Percentiles rank a stretch among this genome's conserved stretches.
phyloP scores from a whole-genome alignment of 2,888 invertebrate genomes.

The Monoplex corrugatus region DNA sequence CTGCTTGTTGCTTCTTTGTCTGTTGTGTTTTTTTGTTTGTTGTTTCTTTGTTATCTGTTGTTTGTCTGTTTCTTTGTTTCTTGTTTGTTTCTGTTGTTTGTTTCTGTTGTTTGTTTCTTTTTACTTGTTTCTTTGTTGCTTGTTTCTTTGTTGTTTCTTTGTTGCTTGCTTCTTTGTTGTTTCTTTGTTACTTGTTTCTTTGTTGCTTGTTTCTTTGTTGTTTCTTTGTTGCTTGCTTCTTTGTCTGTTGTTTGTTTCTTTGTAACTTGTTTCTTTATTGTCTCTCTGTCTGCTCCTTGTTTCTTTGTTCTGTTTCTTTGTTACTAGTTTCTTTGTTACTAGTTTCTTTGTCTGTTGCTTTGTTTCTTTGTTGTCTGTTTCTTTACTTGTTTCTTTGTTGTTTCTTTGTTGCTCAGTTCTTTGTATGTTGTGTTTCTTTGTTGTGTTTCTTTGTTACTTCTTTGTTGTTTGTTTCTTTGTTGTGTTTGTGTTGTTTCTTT shows the following conservation, averaged over 20 bases:
- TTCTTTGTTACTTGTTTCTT: neutral
- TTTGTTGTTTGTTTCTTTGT: too few species aligned
- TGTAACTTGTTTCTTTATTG: too few species aligned
- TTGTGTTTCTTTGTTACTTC: too few species aligned
- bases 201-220: too few species aligned
- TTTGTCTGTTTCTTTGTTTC: neutral
- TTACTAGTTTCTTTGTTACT: neutral
- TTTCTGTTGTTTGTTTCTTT: neutral
- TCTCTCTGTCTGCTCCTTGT: too few species aligned
- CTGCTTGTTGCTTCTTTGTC: neutral
- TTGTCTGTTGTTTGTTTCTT: neutral
- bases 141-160: neutral
- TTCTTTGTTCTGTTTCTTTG: neutral
- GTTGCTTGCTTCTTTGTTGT: neutral
- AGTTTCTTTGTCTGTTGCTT: too few species aligned
- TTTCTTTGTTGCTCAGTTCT: too few species aligned
- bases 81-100: neutral
- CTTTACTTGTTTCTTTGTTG: too few species aligned
- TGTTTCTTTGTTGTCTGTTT: too few species aligned
- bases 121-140: conserved; percentile 1
- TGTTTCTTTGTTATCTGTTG: neutral
- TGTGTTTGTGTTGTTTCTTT: too few species aligned
- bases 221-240: too few species aligned
- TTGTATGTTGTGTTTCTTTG: too few species aligned
- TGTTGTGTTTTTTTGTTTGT: neutral